These are phyloP conservation scores for Hirtodrosophila cameraria DNA, from an alignment of 2,888 invertebrate genomes.

Conservation along the genomic window DNA sequence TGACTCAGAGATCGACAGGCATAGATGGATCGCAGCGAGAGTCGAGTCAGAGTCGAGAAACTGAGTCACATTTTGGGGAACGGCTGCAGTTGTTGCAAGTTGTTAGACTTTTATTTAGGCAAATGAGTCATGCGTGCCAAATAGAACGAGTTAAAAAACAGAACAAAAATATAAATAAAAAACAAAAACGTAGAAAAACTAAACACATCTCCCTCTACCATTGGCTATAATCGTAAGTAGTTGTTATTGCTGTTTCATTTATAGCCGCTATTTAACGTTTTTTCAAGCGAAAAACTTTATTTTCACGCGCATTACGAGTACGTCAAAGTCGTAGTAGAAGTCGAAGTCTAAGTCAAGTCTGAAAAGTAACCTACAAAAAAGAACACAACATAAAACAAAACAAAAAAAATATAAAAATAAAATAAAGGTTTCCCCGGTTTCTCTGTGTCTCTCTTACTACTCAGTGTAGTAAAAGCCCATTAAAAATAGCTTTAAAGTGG, in stretches of 20 bases:
- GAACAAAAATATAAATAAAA: background rate
- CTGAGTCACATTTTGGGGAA: slow-evolving; percentile 45
- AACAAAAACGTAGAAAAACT: background rate
- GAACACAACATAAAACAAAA: slow-evolving; percentile 7
- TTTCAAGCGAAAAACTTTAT: slow-evolving; percentile 79
- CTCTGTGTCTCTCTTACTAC: slow-evolving; percentile 15
- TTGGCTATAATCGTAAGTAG: slow-evolving; percentile 31
- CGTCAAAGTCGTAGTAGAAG: slow-evolving; percentile 56
- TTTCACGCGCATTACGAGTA: slow-evolving; percentile 77
- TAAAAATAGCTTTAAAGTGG: slow-evolving; percentile 76
- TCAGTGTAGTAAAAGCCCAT: slow-evolving; percentile 65
- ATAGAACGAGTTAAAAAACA: slow-evolving; percentile 8
- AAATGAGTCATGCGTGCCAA: slow-evolving; percentile 39
- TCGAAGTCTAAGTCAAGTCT: slow-evolving; percentile 59
- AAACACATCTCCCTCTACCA: slow-evolving; percentile 1
- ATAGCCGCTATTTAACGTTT: slow-evolving; percentile 76
- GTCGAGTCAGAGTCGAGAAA: too few relatives aligned
- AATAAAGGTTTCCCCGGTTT: slow-evolving; percentile 26
- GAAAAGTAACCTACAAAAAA: slow-evolving; percentile 46
- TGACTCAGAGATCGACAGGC: slow-evolving; percentile 34
- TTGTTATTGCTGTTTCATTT: slow-evolving; percentile 67
- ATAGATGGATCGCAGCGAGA: slow-evolving; percentile 13
- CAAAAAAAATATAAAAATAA: slow-evolving; percentile 15
- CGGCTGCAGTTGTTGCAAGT: slow-evolving; percentile 30
- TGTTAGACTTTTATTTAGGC: slow-evolving; percentile 38